These are phyloP conservation scores for Saccopteryx bilineata DNA, from an alignment of 2,113 vertebrate species.

Conservation along the genomic window DNA sequence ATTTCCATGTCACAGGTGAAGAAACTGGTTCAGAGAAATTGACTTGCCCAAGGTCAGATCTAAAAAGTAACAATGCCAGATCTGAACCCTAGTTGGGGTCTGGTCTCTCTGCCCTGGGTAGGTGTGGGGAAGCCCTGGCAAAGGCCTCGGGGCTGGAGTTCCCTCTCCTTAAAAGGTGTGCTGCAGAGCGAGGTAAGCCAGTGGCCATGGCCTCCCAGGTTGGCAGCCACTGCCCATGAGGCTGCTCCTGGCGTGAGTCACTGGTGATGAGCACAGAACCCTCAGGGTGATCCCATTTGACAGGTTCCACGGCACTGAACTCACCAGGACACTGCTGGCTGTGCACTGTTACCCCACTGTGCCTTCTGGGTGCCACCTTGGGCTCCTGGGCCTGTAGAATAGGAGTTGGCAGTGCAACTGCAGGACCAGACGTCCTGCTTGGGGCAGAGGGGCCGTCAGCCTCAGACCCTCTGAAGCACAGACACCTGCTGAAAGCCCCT, in stretches of 20 bases:
- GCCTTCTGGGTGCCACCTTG: background rate
- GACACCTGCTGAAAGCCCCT: background rate
- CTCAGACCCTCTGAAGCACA: background rate
- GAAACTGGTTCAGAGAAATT: slow-evolving; percentile 4
- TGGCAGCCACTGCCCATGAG: background rate
- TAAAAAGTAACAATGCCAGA: background rate
- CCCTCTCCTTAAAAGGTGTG: slow-evolving; percentile 64
- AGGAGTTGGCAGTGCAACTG: background rate
- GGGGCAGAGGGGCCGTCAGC: background rate
- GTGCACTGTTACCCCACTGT: fast-evolving
- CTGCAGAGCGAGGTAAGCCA: fast-evolving
- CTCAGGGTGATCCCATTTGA: background rate
- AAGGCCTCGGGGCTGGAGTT: background rate
- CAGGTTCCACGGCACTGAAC: slow-evolving; percentile 31
- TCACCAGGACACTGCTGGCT: background rate
- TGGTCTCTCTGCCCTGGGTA: background rate
- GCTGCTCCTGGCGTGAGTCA: background rate
- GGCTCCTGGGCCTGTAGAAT: background rate
- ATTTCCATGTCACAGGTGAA: background rate
- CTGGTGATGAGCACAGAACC: background rate
- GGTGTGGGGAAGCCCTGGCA: background rate
- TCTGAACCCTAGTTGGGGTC: background rate
- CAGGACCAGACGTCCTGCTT: background rate
- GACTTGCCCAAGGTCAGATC: slow-evolving; percentile 72
- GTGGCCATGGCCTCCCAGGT: background rate